phyloP scores from a whole-genome alignment of 2,113 vertebrate species.

The Lanius collurio region DNA sequence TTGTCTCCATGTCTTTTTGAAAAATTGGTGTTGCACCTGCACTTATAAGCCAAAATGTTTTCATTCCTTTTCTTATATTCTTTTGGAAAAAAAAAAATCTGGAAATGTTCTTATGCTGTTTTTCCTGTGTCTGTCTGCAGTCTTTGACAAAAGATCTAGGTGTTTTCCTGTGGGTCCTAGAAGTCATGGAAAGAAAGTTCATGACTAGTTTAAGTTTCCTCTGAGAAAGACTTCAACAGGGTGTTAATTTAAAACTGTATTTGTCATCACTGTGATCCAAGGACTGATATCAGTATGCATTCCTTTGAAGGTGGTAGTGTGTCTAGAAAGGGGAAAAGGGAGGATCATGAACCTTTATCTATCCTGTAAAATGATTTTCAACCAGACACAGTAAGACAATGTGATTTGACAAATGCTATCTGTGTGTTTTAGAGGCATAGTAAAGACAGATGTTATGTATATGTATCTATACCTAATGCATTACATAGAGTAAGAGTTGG shows the following conservation, averaged over 20 bases:
- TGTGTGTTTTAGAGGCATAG: neutral
- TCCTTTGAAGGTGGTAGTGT: neutral
- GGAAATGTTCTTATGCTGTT: neutral
- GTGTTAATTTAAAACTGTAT: neutral
- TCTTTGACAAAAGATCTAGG: neutral
- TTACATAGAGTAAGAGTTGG: neutral
- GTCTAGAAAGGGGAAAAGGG: neutral
- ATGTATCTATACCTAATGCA: neutral
- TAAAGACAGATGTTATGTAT: neutral
- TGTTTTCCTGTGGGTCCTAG: neutral
- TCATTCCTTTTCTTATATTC: neutral
- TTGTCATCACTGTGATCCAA: neutral
- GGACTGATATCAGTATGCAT: neutral
- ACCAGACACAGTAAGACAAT: neutral
- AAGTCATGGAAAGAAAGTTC: neutral
- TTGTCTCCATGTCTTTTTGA: neutral
- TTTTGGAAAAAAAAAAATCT: neutral
- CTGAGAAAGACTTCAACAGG: neutral
- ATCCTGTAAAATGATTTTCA: neutral
- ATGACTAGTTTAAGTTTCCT: neutral
- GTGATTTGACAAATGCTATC: neutral
- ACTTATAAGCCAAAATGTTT: neutral
- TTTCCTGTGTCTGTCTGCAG: neutral
- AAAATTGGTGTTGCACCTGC: neutral
- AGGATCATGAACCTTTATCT: neutral